Base-by-base conservation (phyloP, 2,113 vertebrate species). In the Gambusia holbrooki region DNA sequence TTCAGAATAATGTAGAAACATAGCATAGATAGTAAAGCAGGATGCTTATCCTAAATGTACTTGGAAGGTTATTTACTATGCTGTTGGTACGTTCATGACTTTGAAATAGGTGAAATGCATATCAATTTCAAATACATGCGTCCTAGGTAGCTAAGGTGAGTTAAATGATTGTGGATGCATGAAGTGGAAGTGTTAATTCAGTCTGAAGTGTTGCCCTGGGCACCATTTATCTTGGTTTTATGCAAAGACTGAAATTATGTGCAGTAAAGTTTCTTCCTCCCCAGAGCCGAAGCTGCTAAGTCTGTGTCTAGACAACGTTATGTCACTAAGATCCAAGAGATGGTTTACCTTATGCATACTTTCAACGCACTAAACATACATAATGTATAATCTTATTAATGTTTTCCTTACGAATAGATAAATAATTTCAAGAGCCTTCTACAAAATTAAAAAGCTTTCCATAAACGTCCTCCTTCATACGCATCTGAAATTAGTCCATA, bases 311-410 rank as follows among this genome's bases (percentile, higher is more conserved):
- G 54, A 78, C 70, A 61, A 72, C 65, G 64, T 7, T n/a, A 69
- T 62, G 62, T 62, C 74, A 66, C 48, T n/a, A 54, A 51, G 14
- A 76, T 71, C 62, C 48, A 84, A 82, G 30, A 65, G 13, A 30
- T 58, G 66, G 27, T 66, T 63, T 74, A 73, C 69, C 64, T 73
- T 80, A 19, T 62, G 30, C 29, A 61, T 62, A 69, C 58, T 62
- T 71, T 71, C 62, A 72, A 80, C 80, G 15, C 48, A 58, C 29
- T 67, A 30, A 62, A 66, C 70, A 69, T n/a, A 61, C 30, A 37
- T 28, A 63, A 60, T 73, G 32, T 32, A 10, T 35, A 5, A 33
- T 64, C 32, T 3, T 33, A 11, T 64, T 8, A 65, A 17, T 25
- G 62, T 6, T 10, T 22, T 22, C 32, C 19, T 35, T 32, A 33